Percentiles rank a stretch among this genome's conserved stretches.
Conservation (phyloP, 2,797 vertebrate species). For the Sebastes hubbsi region DNA sequence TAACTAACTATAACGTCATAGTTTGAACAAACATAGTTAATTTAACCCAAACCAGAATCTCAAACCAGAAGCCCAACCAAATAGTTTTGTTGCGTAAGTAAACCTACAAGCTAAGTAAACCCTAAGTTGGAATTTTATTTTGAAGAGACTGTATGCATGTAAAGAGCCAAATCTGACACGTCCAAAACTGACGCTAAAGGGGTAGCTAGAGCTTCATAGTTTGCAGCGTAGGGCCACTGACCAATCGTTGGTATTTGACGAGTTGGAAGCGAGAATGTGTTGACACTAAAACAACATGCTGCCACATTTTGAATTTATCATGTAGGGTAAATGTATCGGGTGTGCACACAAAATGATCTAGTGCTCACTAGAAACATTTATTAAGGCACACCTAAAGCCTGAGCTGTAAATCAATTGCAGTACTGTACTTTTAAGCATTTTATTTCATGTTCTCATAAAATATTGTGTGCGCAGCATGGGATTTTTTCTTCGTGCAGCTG, state of each 20-base stretch:
- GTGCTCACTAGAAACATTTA: background rate
- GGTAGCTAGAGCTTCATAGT: background rate
- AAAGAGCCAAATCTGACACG: too few species aligned
- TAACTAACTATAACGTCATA: too few species aligned
- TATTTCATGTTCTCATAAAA: background rate
- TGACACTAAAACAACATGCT: background rate
- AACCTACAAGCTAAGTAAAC: too few species aligned
- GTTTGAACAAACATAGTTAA: too few species aligned
- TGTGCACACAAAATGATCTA: background rate
- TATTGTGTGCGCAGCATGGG: background rate
- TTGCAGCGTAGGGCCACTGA: background rate
- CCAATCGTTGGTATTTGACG: background rate
- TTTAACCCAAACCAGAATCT: too few species aligned
- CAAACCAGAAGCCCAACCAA: too few species aligned
- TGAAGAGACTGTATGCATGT: too few species aligned
- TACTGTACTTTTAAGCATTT: background rate
- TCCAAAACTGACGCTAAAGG: too few species aligned
- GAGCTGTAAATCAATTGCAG: background rate
- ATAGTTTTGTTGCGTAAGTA: too few species aligned
- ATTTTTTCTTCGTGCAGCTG: background rate
- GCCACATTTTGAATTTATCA: background rate
- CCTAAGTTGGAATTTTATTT: too few species aligned
- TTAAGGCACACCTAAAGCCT: background rate
- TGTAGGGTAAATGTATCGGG: background rate
- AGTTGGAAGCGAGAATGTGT: background rate